Conservation (phyloP, 2,113 vertebrate species). For the Nibea albiflora region DNA sequence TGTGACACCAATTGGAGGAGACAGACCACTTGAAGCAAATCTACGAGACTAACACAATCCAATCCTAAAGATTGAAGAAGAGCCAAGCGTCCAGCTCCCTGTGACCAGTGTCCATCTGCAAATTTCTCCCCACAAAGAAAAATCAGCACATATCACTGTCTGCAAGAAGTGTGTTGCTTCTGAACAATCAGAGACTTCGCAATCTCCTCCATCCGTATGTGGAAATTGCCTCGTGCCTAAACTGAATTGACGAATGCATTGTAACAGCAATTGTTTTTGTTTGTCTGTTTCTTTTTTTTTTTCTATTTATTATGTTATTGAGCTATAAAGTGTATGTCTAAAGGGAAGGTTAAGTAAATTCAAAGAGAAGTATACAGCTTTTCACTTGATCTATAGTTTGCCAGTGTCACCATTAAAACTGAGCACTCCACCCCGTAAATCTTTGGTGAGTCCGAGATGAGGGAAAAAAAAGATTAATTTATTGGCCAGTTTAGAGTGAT, state of each 20-base stretch:
- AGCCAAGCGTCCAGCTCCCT: conserved; percentile 70
- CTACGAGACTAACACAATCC: conserved; percentile 87
- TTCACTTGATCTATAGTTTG: conserved; percentile 89
- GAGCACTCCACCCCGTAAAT: conserved; percentile 56
- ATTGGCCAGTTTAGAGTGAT: conserved; percentile 72
- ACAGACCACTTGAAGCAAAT: conserved; percentile 93
- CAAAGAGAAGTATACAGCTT: conserved; percentile 87
- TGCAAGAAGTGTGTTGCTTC: conserved; percentile 92
- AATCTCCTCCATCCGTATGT: conserved; percentile 90
- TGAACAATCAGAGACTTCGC: conserved; percentile 99
- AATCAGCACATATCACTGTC: conserved; percentile 89
- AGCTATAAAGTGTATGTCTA: conserved; percentile 94
- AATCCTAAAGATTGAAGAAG: conserved; percentile 89
- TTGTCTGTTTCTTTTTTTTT: conserved; percentile 66
- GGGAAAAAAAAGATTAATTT: conserved; percentile 72
- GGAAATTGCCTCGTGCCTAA: conserved; percentile 99
- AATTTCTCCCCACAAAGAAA: conserved; percentile 84
- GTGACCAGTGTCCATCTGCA: conserved; percentile 87
- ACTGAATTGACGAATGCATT: conserved; percentile 99
- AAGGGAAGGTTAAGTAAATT: conserved; percentile 91
- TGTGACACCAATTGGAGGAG: conserved; percentile 90
- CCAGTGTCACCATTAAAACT: conserved; percentile 63
- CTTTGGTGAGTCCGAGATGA: conserved; percentile 45
- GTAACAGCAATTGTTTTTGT: conserved; percentile 92
- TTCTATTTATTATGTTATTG: conserved; percentile 98